These are phyloP conservation scores for Romanogobio albipinnatus DNA, from an alignment of 2,113 vertebrate species.

Conservation along the genomic window DNA sequence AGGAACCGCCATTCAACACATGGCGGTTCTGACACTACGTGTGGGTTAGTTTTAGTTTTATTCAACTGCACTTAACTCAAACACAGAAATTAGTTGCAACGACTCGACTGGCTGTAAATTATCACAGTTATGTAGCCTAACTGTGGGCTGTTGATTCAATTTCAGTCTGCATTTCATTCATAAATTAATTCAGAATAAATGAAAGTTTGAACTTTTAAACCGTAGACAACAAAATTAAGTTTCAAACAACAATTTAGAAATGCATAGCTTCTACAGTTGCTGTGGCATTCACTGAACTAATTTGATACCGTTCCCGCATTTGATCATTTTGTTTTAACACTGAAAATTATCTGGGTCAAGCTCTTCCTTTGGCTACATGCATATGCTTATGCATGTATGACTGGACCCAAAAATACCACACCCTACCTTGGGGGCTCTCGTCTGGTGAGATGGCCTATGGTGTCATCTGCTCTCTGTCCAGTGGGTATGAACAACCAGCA, in stretches of 20 bases:
- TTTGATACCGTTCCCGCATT: neutral
- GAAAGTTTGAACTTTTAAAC: neutral
- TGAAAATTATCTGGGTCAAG: conserved; percentile 12
- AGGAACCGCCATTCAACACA: no score
- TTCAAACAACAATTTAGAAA: neutral
- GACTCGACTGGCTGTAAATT: neutral
- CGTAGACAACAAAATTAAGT: neutral
- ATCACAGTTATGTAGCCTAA: neutral
- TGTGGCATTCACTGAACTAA: neutral
- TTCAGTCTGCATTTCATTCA: neutral
- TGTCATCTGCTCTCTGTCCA: conserved; percentile 51
- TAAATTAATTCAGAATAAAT: neutral
- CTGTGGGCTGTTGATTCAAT: neutral
- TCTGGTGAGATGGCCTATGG: conserved; percentile 36
- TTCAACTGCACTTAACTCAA: no score
- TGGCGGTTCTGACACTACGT: no score
- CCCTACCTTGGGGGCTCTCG: conserved; percentile 30
- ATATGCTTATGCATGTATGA: conserved; percentile 25
- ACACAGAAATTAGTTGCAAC: neutral
- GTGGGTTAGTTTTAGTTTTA: no score
- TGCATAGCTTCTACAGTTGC: neutral
- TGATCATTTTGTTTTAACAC: neutral
- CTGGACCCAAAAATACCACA: conserved; percentile 35
- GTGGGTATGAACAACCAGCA: conserved; percentile 42
- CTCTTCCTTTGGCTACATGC: neutral